A percentile compares a stretch with the other conserved stretches of the same genome.
Evolutionary conservation across 2,888 invertebrate genomes (phyloP).

Genomic region (Taenaris catops): DNA sequence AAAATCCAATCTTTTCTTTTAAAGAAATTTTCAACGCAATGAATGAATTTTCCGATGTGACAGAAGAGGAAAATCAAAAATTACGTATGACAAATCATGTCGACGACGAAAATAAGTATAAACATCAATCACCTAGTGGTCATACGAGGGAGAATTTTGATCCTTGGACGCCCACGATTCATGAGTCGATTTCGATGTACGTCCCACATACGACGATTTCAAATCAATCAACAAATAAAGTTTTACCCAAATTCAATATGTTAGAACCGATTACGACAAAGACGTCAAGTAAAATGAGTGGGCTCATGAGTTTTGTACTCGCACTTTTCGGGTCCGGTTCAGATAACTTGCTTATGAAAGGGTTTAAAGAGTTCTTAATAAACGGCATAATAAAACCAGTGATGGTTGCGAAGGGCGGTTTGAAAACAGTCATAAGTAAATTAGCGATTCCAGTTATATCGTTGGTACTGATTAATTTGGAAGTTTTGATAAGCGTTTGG

Average conservation of each 20-base stretch:
- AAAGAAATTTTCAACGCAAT: slow-evolving; percentile 37
- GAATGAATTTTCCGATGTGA: slow-evolving; percentile 28
- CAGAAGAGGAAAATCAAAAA: slow-evolving; percentile 14
- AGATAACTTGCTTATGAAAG: slow-evolving; percentile 42
- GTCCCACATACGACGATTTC: slow-evolving; percentile 5
- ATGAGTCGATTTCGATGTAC: slow-evolving; percentile 12
- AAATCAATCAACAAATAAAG: slow-evolving; percentile 8
- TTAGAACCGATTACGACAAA: slow-evolving; percentile 48
- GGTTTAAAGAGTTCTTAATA: slow-evolving; percentile 53
- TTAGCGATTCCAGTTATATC: slow-evolving; percentile 60
- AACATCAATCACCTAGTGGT: background rate
- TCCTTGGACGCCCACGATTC: slow-evolving; percentile 13
- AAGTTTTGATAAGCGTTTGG: slow-evolving; percentile 63
- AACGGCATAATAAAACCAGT: slow-evolving; percentile 61
- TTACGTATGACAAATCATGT: slow-evolving; percentile 6
- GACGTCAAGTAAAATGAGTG: slow-evolving; percentile 47
- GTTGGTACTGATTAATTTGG: slow-evolving; percentile 58
- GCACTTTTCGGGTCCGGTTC: slow-evolving; percentile 46
- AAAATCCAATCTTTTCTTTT: slow-evolving; percentile 30
- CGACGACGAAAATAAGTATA: slow-evolving; percentile 4
- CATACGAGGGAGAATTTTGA: slow-evolving; percentile 12
- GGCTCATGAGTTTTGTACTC: slow-evolving; percentile 50
- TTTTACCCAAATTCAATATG: slow-evolving; percentile 31
- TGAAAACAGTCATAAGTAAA: slow-evolving; percentile 61
- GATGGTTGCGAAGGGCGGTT: slow-evolving; percentile 49